Conservation (phyloP, 2,888 invertebrate genomes). For the Ypsolopha sequella region DNA sequence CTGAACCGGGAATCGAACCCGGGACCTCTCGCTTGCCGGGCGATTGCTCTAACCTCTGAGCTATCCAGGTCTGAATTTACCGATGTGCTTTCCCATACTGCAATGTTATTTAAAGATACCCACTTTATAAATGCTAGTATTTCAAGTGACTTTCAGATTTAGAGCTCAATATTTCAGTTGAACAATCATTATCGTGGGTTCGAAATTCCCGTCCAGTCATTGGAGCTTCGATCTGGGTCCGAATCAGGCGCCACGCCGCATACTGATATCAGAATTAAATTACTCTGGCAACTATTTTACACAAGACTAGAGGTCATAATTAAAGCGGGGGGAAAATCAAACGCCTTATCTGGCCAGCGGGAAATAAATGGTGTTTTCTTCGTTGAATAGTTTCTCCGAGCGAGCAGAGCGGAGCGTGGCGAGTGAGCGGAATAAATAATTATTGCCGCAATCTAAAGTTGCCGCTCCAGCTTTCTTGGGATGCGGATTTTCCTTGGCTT, state of each 20-base stretch:
- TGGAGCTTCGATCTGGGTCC: conserved; percentile 15
- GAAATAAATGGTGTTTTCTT: conserved; percentile 67
- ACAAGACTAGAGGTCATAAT: conserved; percentile 68
- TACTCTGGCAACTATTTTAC: conserved; percentile 60
- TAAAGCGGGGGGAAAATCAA: conserved; percentile 65
- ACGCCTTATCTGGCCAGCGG: conserved; percentile 68
- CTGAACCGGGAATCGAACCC: too few species aligned
- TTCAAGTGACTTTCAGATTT: neutral
- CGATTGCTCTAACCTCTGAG: too few species aligned
- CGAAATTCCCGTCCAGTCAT: conserved; percentile 11
- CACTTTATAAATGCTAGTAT: neutral
- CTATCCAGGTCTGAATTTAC: too few species aligned
- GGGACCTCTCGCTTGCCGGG: too few species aligned
- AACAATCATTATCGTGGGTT: neutral
- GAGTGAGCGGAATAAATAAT: conserved; percentile 71
- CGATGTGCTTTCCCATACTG: too few species aligned
- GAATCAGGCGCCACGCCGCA: conserved; percentile 50
- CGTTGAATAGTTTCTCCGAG: conserved; percentile 58
- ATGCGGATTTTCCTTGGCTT: conserved; percentile 23
- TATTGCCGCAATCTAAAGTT: conserved; percentile 63
- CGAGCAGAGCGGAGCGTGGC: conserved; percentile 26
- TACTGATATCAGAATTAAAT: conserved; percentile 65
- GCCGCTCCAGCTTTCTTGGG: conserved; percentile 27
- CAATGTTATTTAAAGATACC: too few species aligned
- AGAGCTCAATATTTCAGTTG: neutral